Conservation (phyloP, 1,140 invertebrate genomes). For the Coenobita brevimanus region DNA sequence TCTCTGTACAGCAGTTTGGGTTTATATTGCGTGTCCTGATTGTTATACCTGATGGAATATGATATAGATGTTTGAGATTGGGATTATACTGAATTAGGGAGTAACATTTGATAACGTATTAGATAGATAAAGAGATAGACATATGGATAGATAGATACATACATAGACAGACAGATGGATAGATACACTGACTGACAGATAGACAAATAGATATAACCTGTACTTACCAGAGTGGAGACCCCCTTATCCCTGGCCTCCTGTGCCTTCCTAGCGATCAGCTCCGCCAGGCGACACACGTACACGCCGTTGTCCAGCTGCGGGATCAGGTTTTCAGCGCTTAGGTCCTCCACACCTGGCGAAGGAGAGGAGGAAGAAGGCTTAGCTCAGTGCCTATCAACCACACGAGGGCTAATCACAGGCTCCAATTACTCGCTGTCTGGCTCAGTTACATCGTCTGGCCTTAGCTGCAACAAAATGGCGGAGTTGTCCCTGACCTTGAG, state of each 20-base stretch:
- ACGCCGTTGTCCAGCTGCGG: slow-evolving; percentile 49
- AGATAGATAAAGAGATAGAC: not conserved
- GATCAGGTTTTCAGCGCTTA: slow-evolving; percentile 44
- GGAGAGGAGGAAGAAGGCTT: not conserved
- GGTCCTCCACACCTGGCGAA: slow-evolving; percentile 45
- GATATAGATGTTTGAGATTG: too few relatives aligned
- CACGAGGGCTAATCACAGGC: not conserved
- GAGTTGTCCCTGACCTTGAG: too few relatives aligned
- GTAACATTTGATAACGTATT: too few relatives aligned
- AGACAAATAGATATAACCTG: not conserved
- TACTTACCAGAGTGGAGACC: slow-evolving; percentile 44
- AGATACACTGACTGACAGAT: slow-evolving; percentile 5
- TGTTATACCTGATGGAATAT: too few relatives aligned
- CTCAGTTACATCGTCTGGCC: too few relatives aligned
- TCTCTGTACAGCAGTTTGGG: too few relatives aligned
- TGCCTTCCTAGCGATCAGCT: slow-evolving; percentile 43
- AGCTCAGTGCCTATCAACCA: not conserved
- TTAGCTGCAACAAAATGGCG: too few relatives aligned
- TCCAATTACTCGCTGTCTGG: not conserved
- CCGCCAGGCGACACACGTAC: slow-evolving; percentile 47
- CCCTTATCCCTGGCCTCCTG: slow-evolving; percentile 56
- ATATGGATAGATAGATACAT: slow-evolving; percentile 1
- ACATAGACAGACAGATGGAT: slow-evolving; percentile 1
- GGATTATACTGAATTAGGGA: too few relatives aligned
- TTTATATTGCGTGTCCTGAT: too few relatives aligned